Base-by-base conservation (phyloP, 2,888 invertebrate species). In the Folsomia candida region DNA sequence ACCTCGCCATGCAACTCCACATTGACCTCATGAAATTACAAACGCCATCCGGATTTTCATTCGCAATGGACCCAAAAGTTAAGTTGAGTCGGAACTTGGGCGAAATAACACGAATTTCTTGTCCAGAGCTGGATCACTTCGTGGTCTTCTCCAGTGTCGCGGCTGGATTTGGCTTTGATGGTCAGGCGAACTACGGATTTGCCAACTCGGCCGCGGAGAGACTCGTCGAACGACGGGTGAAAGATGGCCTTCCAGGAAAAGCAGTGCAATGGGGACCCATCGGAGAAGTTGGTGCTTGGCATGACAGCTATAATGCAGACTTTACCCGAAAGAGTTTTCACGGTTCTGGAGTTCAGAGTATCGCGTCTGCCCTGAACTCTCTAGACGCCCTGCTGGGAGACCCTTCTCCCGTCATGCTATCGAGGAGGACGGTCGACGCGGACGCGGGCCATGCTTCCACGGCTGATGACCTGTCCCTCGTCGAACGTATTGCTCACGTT, bases 191-290 rank as follows among this genome's bases (percentile, higher is more conserved):
- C 84, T 95, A 95, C 82, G 95, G 93, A 27, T 90, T 91, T 86
- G 90, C 93, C 58, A 96, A 95, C 85, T 93, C 93, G 0, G 87
- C 91, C 2, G 93, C 94, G 93, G 94, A 95, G 83, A 87, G 93
- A 76, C 89, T 95, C 77, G 91, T 92, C 81, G 94, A 93, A 83
- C 84, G 86, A 81, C 87, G 93, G 76, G 85, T 85, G 80, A 83
- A 83, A 68, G 88, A 89, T 6, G 91, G 92, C 0, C 85, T 89
- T 0, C 92, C 93, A 0, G 94, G 87, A 0, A 83, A 93, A 72
- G 94, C 94, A 1, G 88, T 96, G 11, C 93, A 96, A 82, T 96
- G 95, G 94, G 95, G 96, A 51, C 94, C 94, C 51, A 88, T 96
- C 66, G 96, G 94, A 67, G 94, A 96, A 83, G 91, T 91, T 68